Base-by-base conservation (phyloP, 2,797 vertebrate species). In the Aphelocoma californica region DNA sequence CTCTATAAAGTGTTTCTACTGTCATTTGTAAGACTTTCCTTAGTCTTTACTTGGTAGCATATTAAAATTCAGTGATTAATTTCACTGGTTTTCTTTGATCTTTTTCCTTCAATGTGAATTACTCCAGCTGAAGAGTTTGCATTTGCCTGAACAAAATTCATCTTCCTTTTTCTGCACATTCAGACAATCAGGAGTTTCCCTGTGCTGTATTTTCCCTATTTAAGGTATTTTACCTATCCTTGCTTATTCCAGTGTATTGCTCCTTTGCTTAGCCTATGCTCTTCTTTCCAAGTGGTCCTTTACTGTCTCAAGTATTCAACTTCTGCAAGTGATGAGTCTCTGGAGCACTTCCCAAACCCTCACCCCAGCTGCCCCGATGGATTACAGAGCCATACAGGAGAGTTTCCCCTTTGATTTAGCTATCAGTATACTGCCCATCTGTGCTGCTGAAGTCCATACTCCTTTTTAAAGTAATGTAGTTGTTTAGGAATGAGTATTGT, bases 51-150 rank as follows among this genome's bases (percentile, higher is more conserved):
- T 94, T 53, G 56, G 56, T 72, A 84, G 19, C 45, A 57, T 79
- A 96, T 96, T 96, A 95, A 94, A 95, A 96, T 95, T 96, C 89
- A 90, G 42, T 95, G 96, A 94, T 81, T 95, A 85, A 94, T 96
- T 94, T 94, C 66, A 66, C 64, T 93, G 45, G 2, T 54, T 86
- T 96, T 81, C 93, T 97, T 97, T 97, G 88, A 94, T 97, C 93
- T 95, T 87, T 90, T 90, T 82, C 71, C 70, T 81, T 93, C 90
- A 85, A 12, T 48, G 10, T 87, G 80, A 96, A 78, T 88, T 92
- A 77, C 25, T 81, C 11, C 64, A 88, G 73, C 61, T 91, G 83
- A 85, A 95, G 64, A 92, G 31, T 72, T 86, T 20, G 1, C 25
- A 74, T 96, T 84, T 91, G 72, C 61, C 53, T 78, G 42, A 91